Evolutionary conservation across 2,113 vertebrate genomes (phyloP).

Genomic region (Peromyscus californicus): DNA sequence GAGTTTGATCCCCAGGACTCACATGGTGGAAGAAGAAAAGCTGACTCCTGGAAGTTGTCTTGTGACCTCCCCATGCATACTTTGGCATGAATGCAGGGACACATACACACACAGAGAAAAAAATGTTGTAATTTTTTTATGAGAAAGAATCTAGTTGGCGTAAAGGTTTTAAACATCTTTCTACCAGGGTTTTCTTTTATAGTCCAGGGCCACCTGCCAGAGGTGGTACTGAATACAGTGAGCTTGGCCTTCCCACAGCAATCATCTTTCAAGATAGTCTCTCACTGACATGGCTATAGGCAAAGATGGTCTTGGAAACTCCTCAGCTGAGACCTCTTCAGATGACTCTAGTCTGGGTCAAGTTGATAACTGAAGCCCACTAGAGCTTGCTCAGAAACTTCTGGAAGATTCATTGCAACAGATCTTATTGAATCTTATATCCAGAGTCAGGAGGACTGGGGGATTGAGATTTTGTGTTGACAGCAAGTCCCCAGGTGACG

Average conservation of each 20-base stretch:
- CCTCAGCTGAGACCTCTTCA: background rate
- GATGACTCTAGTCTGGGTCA: background rate
- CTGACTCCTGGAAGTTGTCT: background rate
- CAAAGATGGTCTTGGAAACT: background rate
- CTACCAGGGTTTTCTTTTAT: background rate
- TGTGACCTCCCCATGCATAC: background rate
- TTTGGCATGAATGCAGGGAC: background rate
- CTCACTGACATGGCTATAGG: too few species aligned
- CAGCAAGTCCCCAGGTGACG: background rate
- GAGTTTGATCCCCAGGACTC: background rate
- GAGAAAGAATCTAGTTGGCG: background rate
- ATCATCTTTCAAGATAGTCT: background rate
- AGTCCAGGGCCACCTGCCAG: background rate
- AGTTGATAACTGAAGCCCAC: background rate
- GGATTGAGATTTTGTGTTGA: background rate
- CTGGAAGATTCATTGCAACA: background rate
- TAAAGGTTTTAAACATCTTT: background rate
- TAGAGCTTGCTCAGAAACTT: background rate
- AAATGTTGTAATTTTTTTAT: background rate
- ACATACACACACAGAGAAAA: background rate
- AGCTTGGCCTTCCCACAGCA: background rate
- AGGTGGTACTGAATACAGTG: too few species aligned
- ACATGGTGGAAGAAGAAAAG: background rate
- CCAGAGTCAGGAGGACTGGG: background rate
- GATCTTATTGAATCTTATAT: background rate